These are phyloP conservation scores for Drosophila paramelanica DNA, from an alignment of 2,888 invertebrate species.

Conservation along the genomic window DNA sequence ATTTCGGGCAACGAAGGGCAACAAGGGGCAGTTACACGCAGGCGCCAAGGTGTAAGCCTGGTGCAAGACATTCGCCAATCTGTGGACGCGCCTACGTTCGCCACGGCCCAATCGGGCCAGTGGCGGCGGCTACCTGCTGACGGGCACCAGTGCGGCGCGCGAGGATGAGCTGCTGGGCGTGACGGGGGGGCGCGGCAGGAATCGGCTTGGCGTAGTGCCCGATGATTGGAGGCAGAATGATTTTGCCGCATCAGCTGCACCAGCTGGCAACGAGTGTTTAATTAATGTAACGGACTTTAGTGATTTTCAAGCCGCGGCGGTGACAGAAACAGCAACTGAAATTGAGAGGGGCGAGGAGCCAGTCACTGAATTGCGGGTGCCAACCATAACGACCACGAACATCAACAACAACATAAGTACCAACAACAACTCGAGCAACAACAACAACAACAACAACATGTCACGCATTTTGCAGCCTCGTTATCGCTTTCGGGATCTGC, in stretches of 20 bases:
- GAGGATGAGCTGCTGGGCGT: conserved; percentile 72
- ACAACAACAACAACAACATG: conserved; percentile 60
- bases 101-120: conserved; percentile 85
- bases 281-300: conserved; percentile 82
- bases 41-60: conserved; percentile 64
- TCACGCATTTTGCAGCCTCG: conserved; percentile 86
- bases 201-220: conserved; percentile 40
- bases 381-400: conserved; percentile 57
- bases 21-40: conserved; percentile 11
- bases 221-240: conserved; percentile 28
- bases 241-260: conserved; percentile 19
- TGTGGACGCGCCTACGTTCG: conserved; percentile 85
- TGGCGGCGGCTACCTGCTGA: conserved; percentile 84
- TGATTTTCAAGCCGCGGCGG: conserved; percentile 56
- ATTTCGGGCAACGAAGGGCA: too few relatives aligned
- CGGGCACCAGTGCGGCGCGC: conserved; percentile 75
- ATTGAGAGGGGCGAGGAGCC: conserved; percentile 26
- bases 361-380: conserved; percentile 50
- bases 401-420: conserved; percentile 32
- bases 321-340: conserved; percentile 34
- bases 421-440: conserved; percentile 38
- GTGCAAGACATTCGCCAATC: conserved; percentile 83
- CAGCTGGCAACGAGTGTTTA: conserved; percentile 77
- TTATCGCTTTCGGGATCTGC: conserved; percentile 91
- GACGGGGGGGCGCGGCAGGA: conserved; percentile 58